phyloP scores from a whole-genome alignment of 2,888 invertebrate species.

The Chloroclysta siterata region DNA sequence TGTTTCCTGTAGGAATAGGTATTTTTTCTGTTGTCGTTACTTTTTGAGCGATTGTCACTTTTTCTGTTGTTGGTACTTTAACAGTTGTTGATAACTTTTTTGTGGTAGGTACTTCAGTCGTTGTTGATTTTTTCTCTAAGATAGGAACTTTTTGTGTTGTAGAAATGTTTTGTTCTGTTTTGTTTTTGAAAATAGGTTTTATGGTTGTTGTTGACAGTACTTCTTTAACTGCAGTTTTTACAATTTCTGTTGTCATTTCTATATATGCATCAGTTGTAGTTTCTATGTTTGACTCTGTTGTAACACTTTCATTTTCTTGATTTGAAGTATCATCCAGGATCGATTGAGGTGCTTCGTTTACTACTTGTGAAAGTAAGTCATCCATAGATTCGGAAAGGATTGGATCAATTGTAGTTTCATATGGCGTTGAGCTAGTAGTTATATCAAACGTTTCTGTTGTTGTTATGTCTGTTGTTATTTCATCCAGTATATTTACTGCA shows the following conservation, averaged over 20 bases:
- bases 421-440: slow-evolving; percentile 45
- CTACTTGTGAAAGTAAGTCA: slow-evolving; percentile 80
- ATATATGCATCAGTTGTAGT: slow-evolving; percentile 42
- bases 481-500: slow-evolving; percentile 28
- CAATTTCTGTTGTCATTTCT: slow-evolving; percentile 37
- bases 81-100: slow-evolving; percentile 20
- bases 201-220: slow-evolving; percentile 19
- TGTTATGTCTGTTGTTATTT: slow-evolving; percentile 39
- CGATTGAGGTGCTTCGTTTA: slow-evolving; percentile 62
- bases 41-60: slow-evolving; percentile 28
- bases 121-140: slow-evolving; percentile 28
- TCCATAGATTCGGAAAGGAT: slow-evolving; percentile 77
- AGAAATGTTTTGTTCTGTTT: neutral
- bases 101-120: slow-evolving; percentile 19
- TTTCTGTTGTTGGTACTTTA: slow-evolving; percentile 20
- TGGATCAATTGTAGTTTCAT: slow-evolving; percentile 67
- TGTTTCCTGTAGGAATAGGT: slow-evolving; percentile 30
- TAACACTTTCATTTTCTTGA: slow-evolving; percentile 36
- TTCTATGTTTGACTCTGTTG: slow-evolving; percentile 49
- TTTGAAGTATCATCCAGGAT: slow-evolving; percentile 45
- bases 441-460: slow-evolving; percentile 45
- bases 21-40: slow-evolving; percentile 31
- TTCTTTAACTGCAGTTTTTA: slow-evolving; percentile 10
- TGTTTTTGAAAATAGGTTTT: slow-evolving; percentile 11
- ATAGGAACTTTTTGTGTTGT: slow-evolving; percentile 30